A percentile compares a stretch with the other conserved stretches of the same genome.
Evolutionary conservation across 1,140 invertebrate species (phyloP).

Genomic region (Acromyrmex heyeri): DNA sequence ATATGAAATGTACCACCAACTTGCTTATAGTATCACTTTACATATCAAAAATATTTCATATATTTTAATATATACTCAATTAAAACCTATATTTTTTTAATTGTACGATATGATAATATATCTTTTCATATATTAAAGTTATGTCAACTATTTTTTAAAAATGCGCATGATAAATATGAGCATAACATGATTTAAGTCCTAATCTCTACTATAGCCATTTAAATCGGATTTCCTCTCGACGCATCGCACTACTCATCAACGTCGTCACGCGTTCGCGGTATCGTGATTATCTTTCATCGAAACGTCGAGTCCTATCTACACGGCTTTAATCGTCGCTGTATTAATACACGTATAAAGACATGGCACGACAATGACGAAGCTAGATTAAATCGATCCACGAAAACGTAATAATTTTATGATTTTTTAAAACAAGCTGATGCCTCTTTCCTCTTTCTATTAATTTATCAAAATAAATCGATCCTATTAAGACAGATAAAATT

Average conservation of each 20-base stretch:
- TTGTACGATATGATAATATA: background rate
- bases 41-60: too few species aligned
- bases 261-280: constrained; percentile 1
- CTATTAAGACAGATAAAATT: background rate
- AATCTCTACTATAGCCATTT: constrained; percentile 33
- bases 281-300: constrained; percentile 46
- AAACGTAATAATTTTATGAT: background rate
- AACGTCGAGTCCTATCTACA: background rate
- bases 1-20: too few species aligned
- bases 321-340: background rate
- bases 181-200: constrained; percentile 12
- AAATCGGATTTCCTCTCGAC: constrained; percentile 39
- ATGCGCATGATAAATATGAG: background rate
- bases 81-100: background rate
- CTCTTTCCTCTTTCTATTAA: background rate
- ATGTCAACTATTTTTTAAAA: background rate
- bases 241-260: constrained; percentile 12
- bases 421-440: background rate
- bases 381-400: background rate
- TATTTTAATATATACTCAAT: background rate
- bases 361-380: background rate
- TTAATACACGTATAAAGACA: constrained; percentile 3
- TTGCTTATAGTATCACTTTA: too few species aligned
- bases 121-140: too few species aligned
- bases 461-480: background rate